Conservation (phyloP, 2,888 invertebrate genomes). For the Selenia dentaria region DNA sequence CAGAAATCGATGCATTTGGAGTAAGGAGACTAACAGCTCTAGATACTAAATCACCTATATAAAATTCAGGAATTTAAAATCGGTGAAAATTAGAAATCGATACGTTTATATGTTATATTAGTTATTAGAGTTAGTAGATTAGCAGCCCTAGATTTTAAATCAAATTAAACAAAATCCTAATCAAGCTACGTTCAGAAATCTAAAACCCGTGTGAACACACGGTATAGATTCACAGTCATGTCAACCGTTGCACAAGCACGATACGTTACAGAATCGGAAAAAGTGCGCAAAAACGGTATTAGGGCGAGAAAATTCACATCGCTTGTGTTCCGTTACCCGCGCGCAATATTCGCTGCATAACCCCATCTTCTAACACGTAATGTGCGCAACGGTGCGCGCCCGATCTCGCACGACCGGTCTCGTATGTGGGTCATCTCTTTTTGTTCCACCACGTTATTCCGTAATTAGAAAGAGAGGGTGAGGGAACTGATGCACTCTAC, state of each 20-base stretch:
- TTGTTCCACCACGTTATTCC: slow-evolving; percentile 81
- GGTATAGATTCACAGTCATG: slow-evolving; percentile 44
- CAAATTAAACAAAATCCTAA: neutral
- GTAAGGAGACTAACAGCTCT: too few relatives aligned
- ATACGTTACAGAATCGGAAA: slow-evolving; percentile 68
- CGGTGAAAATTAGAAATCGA: too few relatives aligned
- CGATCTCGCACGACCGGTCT: slow-evolving; percentile 82
- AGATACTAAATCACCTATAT: too few relatives aligned
- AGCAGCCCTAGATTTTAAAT: neutral
- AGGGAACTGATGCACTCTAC: slow-evolving; percentile 40
- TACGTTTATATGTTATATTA: too few relatives aligned
- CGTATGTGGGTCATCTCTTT: slow-evolving; percentile 83
- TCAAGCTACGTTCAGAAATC: slow-evolving; percentile 3
- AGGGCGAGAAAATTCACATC: slow-evolving; percentile 83
- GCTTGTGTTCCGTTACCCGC: slow-evolving; percentile 70
- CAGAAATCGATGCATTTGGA: too few relatives aligned
- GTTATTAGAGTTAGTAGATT: neutral
- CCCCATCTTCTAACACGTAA: slow-evolving; percentile 81
- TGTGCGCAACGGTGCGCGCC: slow-evolving; percentile 80
- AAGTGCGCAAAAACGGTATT: slow-evolving; percentile 73
- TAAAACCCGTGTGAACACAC: slow-evolving; percentile 3
- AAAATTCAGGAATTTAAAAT: too few relatives aligned
- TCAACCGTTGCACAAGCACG: slow-evolving; percentile 71
- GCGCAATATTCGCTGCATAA: slow-evolving; percentile 69
- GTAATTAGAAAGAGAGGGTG: slow-evolving; percentile 80